Percentiles rank a stretch among this genome's conserved stretches.
Conservation (phyloP, 1,140 invertebrate species). For the Belonocnema kinseyi region DNA sequence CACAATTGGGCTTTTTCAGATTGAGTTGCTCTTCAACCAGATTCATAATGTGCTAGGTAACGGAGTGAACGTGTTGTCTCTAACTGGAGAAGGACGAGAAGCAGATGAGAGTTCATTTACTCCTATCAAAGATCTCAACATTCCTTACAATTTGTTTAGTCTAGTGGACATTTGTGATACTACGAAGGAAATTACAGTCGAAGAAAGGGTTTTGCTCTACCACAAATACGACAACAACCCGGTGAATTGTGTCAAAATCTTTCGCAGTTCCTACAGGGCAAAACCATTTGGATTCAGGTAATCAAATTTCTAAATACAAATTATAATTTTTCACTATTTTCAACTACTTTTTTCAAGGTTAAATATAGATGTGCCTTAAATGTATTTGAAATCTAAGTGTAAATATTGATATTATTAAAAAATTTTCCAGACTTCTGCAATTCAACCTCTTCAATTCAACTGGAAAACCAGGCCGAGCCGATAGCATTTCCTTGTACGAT, state of each 20-base stretch:
- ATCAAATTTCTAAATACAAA: conserved; percentile 26
- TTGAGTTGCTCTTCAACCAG: conserved; percentile 80
- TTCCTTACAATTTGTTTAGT: conserved; percentile 97
- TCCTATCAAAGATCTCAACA: conserved; percentile 87
- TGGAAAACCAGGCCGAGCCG: conserved; percentile 85
- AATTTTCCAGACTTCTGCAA: conserved; percentile 84
- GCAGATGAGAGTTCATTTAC: conserved; percentile 90
- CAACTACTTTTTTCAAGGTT: background rate
- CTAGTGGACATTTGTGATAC: conserved; percentile 97
- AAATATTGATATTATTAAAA: background rate
- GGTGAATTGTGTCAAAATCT: conserved; percentile 98
- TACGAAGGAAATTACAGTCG: conserved; percentile 91
- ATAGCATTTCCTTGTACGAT: conserved; percentile 92
- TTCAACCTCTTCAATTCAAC: conserved; percentile 96
- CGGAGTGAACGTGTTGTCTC: conserved; percentile 90
- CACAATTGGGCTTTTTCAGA: conserved; percentile 47
- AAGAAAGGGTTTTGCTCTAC: conserved; percentile 94
- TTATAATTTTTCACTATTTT: background rate
- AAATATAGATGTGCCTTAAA: background rate
- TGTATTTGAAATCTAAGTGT: conserved; percentile 5
- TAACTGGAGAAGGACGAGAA: conserved; percentile 95
- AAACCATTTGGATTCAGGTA: conserved; percentile 91
- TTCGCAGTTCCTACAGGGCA: conserved; percentile 87
- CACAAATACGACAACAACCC: conserved; percentile 98
- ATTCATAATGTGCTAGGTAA: conserved; percentile 91